These are phyloP conservation scores for Caenorhabditis zanzibari DNA, from an alignment of 2,888 invertebrate species.

Conservation along the genomic window DNA sequence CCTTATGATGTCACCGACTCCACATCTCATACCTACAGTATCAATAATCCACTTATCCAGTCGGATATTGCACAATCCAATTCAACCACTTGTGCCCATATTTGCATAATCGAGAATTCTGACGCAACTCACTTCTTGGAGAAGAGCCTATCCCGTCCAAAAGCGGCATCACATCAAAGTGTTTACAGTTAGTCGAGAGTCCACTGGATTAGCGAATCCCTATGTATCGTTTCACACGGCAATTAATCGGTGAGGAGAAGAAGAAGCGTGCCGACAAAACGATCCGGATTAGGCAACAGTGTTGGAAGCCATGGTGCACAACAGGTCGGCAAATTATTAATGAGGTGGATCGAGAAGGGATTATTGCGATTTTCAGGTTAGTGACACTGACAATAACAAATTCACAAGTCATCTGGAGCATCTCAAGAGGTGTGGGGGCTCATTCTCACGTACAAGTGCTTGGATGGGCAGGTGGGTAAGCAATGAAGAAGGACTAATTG, in stretches of 20 bases:
- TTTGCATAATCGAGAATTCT: conserved; percentile 41
- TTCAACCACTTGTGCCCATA: conserved; percentile 39
- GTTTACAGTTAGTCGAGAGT: conserved; percentile 50
- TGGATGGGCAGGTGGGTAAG: conserved; percentile 34
- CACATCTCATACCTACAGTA: conserved; percentile 23
- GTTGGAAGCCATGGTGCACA: conserved; percentile 63
- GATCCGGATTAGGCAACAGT: conserved; percentile 34
- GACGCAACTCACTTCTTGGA: conserved; percentile 38
- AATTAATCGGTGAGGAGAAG: conserved; percentile 23
- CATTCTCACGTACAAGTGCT: conserved; percentile 28
- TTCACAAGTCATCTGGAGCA: conserved; percentile 17
- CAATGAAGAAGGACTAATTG: conserved; percentile 34
- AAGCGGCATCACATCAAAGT: conserved; percentile 35
- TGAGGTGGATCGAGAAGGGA: conserved; percentile 30
- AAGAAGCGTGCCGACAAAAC: conserved; percentile 48
- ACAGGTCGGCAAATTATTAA: conserved; percentile 54
- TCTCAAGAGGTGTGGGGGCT: conserved; percentile 2
- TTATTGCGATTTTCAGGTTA: not conserved
- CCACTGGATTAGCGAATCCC: conserved; percentile 27
- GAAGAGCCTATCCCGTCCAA: not conserved
- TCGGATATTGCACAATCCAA: conserved; percentile 33
- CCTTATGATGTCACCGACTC: conserved; percentile 11
- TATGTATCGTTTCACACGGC: conserved; percentile 47
- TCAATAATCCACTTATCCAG: conserved; percentile 26
- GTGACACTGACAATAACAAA: conserved; percentile 13